Base-by-base conservation (phyloP, 2,797 vertebrate genomes). In the Phoxinus dragarum region DNA sequence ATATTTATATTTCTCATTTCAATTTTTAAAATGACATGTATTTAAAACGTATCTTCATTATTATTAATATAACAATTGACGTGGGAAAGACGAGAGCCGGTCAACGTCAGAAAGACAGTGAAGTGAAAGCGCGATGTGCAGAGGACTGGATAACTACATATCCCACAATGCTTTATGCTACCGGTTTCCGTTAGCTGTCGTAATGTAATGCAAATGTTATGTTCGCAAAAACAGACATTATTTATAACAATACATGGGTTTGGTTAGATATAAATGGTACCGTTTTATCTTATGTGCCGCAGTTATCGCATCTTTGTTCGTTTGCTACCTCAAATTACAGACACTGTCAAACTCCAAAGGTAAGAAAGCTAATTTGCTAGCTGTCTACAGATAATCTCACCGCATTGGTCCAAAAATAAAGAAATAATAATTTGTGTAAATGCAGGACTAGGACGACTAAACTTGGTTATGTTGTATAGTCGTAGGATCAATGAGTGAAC, bases 401-500 rank as follows among this genome's bases (percentile, higher is more conserved):
- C 79, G 9, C 38, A 31, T 36, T 84, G 31, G 19, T 47, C 7
- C 23, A 19, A 56, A 0, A 77, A 59, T 27, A 61, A 56, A 27
- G 4, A n/a, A 10, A 54, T 54, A 10, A 34, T 49, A 80, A 21
- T 14, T 8, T 21, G 19, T n/a, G 71, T 52, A 27, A 36, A 36
- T 17, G n/a, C 11, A 3, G 38, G 38, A 49, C 27, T 68, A 4
- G 16, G 6, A 56, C 66, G 6, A 56, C 66, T 54, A 73, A 69
- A 71, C 49, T 27, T n/a, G 10, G 5, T 52, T 42, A 21, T 68
- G 38, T 44, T 80, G 31, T 17, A 36, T 52, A 17, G 17, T 16
- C 10, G 1, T 42, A 90, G 90, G 54, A 40, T 42, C 21, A 38
- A 95, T 95, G 94, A 49, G 68, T 0, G 92, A 93, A 9, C 69